Conservation (phyloP, 2,797 vertebrate species). For the Pelobates cultripes region DNA sequence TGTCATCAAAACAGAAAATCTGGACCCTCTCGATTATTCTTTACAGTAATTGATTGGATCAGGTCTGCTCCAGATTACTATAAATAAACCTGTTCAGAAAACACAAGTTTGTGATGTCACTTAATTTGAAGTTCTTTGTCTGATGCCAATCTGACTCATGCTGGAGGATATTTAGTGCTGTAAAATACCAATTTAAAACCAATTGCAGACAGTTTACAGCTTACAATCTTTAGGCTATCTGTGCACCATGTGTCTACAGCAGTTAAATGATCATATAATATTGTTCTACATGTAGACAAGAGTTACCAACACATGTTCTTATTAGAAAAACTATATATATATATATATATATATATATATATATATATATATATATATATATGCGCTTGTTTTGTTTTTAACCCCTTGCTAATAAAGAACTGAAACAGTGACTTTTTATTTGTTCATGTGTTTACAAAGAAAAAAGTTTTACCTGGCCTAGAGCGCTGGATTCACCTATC, state of each 20-base stretch:
- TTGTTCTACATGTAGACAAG: background rate
- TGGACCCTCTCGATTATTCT: background rate
- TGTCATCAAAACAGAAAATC: conserved; percentile 21
- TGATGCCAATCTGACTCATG: conserved; percentile 3
- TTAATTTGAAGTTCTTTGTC: background rate
- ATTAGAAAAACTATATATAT: no score
- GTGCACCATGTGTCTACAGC: background rate
- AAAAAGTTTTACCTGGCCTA: no score
- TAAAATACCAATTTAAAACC: conserved; percentile 3
- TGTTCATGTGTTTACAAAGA: no score
- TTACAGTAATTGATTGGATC: conserved; percentile 27
- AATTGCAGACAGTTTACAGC: background rate
- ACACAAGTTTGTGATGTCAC: conserved; percentile 9
- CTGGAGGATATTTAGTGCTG: background rate
- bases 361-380: no score
- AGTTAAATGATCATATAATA: background rate
- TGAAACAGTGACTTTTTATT: no score
- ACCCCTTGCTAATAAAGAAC: no score
- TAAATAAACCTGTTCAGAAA: conserved; percentile 12
- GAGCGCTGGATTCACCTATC: no score
- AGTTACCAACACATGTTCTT: no score
- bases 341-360: no score
- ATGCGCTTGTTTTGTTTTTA: no score
- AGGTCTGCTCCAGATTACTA: background rate
- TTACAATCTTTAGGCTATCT: background rate